phyloP scores from a whole-genome alignment of 2,888 invertebrate genomes.

The Nasonovia ribisnigri region DNA sequence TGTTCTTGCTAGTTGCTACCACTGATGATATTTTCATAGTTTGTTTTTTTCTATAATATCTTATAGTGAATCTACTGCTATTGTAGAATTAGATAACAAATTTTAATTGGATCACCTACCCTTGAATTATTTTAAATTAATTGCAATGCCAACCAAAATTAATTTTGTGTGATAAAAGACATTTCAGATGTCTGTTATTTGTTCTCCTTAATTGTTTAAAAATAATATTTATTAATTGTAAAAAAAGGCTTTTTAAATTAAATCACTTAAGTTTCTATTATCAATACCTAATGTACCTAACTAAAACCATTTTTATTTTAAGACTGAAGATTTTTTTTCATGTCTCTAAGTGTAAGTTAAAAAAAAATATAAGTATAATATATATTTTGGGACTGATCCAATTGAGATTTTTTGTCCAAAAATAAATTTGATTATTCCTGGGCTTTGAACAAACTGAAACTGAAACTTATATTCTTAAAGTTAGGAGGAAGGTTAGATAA shows the following conservation, averaged over 20 bases:
- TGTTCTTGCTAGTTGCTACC: no score
- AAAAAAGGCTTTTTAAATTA: background rate
- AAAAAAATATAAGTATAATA: background rate
- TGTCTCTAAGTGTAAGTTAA: background rate
- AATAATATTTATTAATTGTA: background rate
- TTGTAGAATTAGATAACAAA: background rate
- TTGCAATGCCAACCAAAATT: background rate
- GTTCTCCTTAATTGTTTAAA: background rate
- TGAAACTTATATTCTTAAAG: background rate
- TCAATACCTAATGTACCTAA: background rate
- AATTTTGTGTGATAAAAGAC: background rate
- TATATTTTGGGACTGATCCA: background rate
- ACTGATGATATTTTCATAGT: no score
- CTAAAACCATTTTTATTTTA: background rate
- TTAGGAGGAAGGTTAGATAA: background rate
- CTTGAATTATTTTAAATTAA: background rate
- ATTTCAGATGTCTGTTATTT: background rate
- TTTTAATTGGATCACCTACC: background rate
- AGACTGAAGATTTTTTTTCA: background rate
- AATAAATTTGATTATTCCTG: background rate
- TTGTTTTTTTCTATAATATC: background rate
- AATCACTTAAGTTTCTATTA: background rate
- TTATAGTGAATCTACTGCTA: background rate
- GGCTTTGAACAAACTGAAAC: background rate
- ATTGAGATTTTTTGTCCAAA: background rate